Evolutionary conservation across 2,797 vertebrate genomes (phyloP).

Genomic region (Amazonetta brasiliensis): DNA sequence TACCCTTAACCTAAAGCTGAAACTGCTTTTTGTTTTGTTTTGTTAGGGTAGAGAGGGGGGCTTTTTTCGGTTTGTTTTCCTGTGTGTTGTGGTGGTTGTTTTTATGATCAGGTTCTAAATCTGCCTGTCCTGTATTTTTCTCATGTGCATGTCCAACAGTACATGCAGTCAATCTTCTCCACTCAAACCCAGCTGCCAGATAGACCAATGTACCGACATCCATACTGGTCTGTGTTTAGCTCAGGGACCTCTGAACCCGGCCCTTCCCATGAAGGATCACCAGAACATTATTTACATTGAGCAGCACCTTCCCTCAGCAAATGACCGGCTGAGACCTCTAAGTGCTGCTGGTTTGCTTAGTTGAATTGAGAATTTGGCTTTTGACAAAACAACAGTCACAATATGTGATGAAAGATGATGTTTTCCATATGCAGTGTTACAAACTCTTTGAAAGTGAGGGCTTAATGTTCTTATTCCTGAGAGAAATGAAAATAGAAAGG

Average conservation of each 20-base stretch:
- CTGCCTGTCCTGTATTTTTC: not conserved
- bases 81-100: no score
- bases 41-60: no score
- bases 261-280: not conserved
- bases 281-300: not conserved
- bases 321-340: not conserved
- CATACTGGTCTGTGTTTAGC: not conserved
- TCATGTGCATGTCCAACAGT: not conserved
- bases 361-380: not conserved
- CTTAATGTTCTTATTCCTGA: not conserved
- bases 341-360: not conserved
- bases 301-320: not conserved
- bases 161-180: accelerated
- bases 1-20: not conserved
- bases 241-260: not conserved
- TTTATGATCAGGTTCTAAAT: not conserved
- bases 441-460: not conserved
- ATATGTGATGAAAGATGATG: not conserved
- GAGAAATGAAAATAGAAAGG: not conserved
- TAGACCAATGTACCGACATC: not conserved
- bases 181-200: not conserved
- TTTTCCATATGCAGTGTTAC: not conserved
- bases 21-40: no score
- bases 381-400: not conserved
- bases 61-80: not conserved